Evolutionary conservation across 2,797 vertebrate genomes (phyloP).

Genomic region (Spinus pinus): DNA sequence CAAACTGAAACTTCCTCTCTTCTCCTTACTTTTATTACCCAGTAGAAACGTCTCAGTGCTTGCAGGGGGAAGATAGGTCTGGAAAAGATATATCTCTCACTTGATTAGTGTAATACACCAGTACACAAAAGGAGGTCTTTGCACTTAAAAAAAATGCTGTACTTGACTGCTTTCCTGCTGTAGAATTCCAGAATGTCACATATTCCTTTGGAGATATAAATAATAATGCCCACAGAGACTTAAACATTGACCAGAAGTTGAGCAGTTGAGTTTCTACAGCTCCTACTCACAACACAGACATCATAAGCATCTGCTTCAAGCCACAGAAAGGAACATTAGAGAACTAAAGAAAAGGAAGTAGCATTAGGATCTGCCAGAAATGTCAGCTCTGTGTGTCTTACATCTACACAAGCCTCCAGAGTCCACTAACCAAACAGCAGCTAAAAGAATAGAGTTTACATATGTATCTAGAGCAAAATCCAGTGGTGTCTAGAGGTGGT

Average conservation of each 20-base stretch:
- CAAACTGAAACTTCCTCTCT: neutral
- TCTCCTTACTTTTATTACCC: neutral
- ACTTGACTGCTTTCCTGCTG: neutral
- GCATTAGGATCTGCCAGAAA: neutral
- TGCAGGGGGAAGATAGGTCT: neutral
- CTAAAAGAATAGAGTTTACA: neutral
- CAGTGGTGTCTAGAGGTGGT: neutral
- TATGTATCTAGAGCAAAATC: neutral
- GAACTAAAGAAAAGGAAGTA: neutral
- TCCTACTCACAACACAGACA: neutral
- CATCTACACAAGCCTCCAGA: neutral
- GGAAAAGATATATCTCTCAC: neutral
- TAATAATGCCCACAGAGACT: neutral
- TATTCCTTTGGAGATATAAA: neutral
- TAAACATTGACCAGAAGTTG: neutral
- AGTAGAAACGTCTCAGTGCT: neutral
- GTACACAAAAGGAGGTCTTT: neutral
- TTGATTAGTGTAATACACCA: neutral
- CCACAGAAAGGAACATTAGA: accelerated
- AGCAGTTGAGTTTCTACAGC: neutral
- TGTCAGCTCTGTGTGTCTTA: neutral
- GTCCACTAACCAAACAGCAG: neutral
- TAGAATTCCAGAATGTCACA: neutral
- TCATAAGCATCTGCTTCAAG: neutral
- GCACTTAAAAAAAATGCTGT: neutral